Evolutionary conservation across 2,113 vertebrate genomes (phyloP).

Genomic region (Lamprotornis superbus): DNA sequence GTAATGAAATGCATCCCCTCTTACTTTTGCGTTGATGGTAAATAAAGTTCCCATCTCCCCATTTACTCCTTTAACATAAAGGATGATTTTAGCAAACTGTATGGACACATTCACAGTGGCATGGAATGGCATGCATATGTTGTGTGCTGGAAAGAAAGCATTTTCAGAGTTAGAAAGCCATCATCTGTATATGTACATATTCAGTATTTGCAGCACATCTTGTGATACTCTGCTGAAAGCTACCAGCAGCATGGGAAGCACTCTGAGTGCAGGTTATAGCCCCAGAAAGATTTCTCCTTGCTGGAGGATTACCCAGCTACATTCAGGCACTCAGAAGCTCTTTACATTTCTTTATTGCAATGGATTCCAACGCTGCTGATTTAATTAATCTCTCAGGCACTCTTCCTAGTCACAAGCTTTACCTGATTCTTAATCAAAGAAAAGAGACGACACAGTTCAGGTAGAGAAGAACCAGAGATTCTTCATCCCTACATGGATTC

Average conservation of each 20-base stretch:
- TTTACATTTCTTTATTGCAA: background rate
- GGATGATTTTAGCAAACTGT: background rate
- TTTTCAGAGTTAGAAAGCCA: background rate
- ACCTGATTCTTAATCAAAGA: background rate
- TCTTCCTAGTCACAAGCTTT: background rate
- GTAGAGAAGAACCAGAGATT: background rate
- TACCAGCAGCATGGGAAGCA: background rate
- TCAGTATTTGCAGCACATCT: background rate
- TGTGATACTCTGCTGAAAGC: background rate
- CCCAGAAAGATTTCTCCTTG: background rate
- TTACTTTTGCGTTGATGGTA: background rate
- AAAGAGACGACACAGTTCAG: background rate
- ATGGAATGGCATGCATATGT: background rate
- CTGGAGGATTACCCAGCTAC: background rate
- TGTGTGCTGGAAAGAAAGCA: background rate
- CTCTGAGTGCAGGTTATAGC: background rate
- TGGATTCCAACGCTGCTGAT: background rate
- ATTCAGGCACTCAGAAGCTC: background rate
- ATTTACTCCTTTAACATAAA: background rate
- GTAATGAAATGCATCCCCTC: background rate
- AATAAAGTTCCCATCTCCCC: background rate
- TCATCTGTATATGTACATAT: background rate
- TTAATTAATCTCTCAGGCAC: background rate
- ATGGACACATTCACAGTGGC: background rate
- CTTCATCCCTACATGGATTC: accelerated